Evolutionary conservation across 30 jellyfish, hydroid and myxozoan species (phyloP).

Genomic region (Hydractinia symbiolongicarpus): DNA sequence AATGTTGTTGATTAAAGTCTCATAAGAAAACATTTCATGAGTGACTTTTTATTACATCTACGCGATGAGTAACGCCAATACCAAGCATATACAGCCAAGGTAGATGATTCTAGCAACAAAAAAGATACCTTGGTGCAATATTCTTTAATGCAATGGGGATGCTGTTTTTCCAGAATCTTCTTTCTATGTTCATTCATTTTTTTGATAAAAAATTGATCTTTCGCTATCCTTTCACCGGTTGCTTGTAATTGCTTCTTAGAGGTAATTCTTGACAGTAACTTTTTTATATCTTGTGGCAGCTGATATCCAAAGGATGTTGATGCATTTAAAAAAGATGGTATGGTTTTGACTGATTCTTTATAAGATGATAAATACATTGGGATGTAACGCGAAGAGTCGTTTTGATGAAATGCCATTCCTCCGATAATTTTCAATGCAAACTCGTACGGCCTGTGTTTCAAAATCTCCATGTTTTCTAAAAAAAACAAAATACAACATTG

Average conservation of each 20-base stretch:
- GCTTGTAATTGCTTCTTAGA: not conserved
- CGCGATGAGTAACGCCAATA: too few species aligned
- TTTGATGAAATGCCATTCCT: constrained; percentile 22
- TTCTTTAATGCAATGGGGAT: not conserved
- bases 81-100: not conserved
- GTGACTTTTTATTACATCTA: too few species aligned
- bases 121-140: constrained; percentile 10
- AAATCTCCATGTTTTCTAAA: not conserved
- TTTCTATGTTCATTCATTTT: constrained; percentile 1
- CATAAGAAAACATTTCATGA: too few species aligned
- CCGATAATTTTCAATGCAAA: constrained; percentile 24
- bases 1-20: too few species aligned
- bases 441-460: constrained; percentile 39
- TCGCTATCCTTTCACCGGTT: not conserved
- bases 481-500: too few species aligned
- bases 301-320: constrained; percentile 5
- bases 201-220: not conserved
- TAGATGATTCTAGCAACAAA: not conserved
- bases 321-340: constrained; percentile 25
- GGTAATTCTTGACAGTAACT: not conserved
- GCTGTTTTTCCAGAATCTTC: constrained; percentile 1
- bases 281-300: constrained; percentile 14
- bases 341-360: not conserved
- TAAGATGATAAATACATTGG: constrained; percentile 17
- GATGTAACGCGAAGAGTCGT: constrained; percentile 25